Base-by-base conservation (phyloP, 2,113 vertebrate genomes). In the Eidolon helvum region DNA sequence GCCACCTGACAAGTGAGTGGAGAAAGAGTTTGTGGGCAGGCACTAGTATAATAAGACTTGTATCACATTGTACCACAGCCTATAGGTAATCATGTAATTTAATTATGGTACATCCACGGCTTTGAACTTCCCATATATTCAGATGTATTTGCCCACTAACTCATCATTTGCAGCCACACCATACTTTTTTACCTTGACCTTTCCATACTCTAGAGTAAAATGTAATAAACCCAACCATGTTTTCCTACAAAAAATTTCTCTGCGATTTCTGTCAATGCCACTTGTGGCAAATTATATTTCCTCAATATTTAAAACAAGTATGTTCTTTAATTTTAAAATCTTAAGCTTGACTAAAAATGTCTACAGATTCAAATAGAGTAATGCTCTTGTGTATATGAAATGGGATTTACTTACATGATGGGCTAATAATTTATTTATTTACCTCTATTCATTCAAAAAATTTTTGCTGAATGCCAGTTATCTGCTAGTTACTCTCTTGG, bases 281-380 rank as follows among this genome's bases (percentile, higher is more conserved):
- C 24, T 85, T 71, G 66, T 86, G 80, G 45, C 55, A 87, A 87
- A 93, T 63, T 90, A 18, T 11, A 30, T 69, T 40, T 92, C 61
- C 30, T 71, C 7, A n/a, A 12, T 87, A 71, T 84, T 85, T 48
- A 87, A 96, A 82, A 65, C 22, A 53, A 14, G 30, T 66, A 28
- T 87, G n/a, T 53, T 65, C 40, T 72, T 74, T 89, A 94, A 79
- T 55, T 96, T 93, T 26, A 78, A 93, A 96, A 57, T 43, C 24
- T 87, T 93, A 93, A 90, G 24, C 35, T 80, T 59, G 85, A 87
- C 71, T 84, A 83, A 88, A 88, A 78, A 57, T 75, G 50, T 87
- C 40, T 92, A 59, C 10, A 82, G 22, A 21, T 89, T 82, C 26
- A 30, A 74, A 87, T 74, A 35, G 9, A 50, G 14, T 26, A 40